Percentiles rank a stretch among this genome's conserved stretches.
phyloP scores from a whole-genome alignment of 2,797 vertebrate species.

The Lithobates pipiens region DNA sequence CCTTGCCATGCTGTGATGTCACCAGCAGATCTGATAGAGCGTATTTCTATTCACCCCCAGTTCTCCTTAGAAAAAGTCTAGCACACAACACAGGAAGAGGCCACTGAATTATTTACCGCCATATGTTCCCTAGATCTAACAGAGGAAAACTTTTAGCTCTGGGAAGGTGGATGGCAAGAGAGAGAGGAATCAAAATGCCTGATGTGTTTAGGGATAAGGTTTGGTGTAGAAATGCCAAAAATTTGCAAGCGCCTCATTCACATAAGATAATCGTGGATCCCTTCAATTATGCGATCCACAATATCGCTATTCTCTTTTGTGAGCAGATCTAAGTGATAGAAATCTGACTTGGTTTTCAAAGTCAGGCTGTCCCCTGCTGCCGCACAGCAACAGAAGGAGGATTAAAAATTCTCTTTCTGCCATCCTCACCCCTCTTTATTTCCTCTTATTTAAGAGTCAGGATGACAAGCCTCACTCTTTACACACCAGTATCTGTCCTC shows the following conservation, averaged over 20 bases:
- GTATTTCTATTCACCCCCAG: constrained; percentile 28
- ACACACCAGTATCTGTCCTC: constrained; percentile 5
- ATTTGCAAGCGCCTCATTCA: background rate
- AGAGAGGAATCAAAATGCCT: background rate
- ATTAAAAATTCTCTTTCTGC: constrained; percentile 61
- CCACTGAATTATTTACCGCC: constrained; percentile 77
- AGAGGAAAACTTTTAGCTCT: constrained; percentile 67
- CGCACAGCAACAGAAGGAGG: constrained; percentile 49
- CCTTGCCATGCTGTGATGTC: constrained; percentile 38
- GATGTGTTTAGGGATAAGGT: constrained; percentile 15
- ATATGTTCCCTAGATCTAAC: constrained; percentile 75
- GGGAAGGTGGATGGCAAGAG: constrained; percentile 55
- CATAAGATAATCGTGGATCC: constrained; percentile 9
- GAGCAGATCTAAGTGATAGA: constrained; percentile 42
- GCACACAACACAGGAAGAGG: constrained; percentile 70
- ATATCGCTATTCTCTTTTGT: constrained; percentile 8
- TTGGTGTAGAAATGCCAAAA: background rate
- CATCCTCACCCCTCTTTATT: constrained; percentile 45
- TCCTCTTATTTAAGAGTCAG: constrained; percentile 36
- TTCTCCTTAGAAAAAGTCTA: constrained; percentile 17
- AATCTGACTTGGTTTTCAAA: constrained; percentile 43
- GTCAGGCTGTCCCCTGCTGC: constrained; percentile 52
- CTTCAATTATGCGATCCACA: constrained; percentile 30
- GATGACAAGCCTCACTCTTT: background rate
- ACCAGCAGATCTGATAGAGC: constrained; percentile 11